Base-by-base conservation (phyloP, 2,797 vertebrate genomes). In the Sciaenops ocellatus region DNA sequence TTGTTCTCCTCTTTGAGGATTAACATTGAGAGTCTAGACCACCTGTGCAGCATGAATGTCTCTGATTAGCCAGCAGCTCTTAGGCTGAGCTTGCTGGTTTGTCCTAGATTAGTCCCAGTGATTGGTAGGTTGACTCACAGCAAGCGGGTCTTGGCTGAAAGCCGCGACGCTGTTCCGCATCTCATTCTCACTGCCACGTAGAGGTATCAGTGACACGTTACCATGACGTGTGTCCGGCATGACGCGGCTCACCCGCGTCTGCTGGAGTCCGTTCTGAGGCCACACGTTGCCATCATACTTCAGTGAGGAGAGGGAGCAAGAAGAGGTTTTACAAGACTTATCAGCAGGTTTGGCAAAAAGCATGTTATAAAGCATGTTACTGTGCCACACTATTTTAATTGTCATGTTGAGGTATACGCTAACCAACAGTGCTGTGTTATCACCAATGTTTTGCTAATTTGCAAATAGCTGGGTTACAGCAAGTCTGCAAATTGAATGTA, bases 161-260 rank as follows among this genome's bases (percentile, higher is more conserved):
- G 97, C 96, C 2, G 97, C 97, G 66, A 99, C 97, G 38, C 98
- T 99, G 93, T 95, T 97, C 92, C 98, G 96, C 95, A 98, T 98
- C 92, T 99, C 98, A n/a, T 96, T 97, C 92, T 98, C 98, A 59
- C 88, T 97, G 92, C 98, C 98, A 10, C 97, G 95, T 84, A 99
- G 93, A 0, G 98, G 98, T 87, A 99, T 99, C 88, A 99, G 94
- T 0, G 97, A 97, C 77, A 98, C 92, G 47, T 96, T 98, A 92
- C 97, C 97, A 42, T 97, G 92, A 82, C 96, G 96, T 67, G 94
- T 67, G 38, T 98, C 97, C 12, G 88, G 95, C 0, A 69, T 38
- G 0, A 52, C 84, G 11, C 94, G 96, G 13, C 91, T 94, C 3
- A 84, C 90, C 0, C 94, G 93, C 24, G 69, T 79, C 73, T 87